Evolutionary conservation across 2,888 invertebrate genomes (phyloP).

Genomic region (Cyclophora punctaria): DNA sequence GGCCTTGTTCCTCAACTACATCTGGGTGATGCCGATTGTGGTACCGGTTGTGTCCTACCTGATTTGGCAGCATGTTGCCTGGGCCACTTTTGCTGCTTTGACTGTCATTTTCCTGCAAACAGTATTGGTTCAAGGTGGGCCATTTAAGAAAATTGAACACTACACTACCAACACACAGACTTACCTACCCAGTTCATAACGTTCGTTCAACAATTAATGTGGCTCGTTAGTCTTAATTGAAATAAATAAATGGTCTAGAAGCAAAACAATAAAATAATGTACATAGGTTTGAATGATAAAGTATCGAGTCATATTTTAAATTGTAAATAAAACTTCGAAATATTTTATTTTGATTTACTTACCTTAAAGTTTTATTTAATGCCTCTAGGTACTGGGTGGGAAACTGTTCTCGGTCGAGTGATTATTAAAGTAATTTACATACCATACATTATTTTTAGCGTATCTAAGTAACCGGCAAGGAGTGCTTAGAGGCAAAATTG

Average conservation of each 20-base stretch:
- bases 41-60: constrained; percentile 73
- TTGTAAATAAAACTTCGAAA: background rate
- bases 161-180: background rate
- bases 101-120: constrained; percentile 74
- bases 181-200: no score
- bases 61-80: constrained; percentile 60
- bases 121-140: constrained; percentile 71
- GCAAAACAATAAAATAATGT: background rate
- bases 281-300: background rate
- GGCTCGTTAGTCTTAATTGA: no score
- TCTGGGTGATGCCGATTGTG: constrained; percentile 88
- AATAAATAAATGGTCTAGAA: no score
- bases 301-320: background rate
- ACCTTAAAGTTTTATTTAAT: background rate
- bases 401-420: background rate
- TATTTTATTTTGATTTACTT: background rate
- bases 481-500: constrained; percentile 74
- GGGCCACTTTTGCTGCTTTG: constrained; percentile 58
- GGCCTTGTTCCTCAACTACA: constrained; percentile 80
- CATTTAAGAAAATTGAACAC: background rate
- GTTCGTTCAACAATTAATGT: no score
- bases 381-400: background rate
- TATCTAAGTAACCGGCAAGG: constrained; percentile 65
- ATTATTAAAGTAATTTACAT: background rate
- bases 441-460: constrained; percentile 34